Evolutionary conservation across 2,113 vertebrate genomes (phyloP), one percentile per base, ranked within the genome.

Genomic region (Apodemus speciosus): DNA sequence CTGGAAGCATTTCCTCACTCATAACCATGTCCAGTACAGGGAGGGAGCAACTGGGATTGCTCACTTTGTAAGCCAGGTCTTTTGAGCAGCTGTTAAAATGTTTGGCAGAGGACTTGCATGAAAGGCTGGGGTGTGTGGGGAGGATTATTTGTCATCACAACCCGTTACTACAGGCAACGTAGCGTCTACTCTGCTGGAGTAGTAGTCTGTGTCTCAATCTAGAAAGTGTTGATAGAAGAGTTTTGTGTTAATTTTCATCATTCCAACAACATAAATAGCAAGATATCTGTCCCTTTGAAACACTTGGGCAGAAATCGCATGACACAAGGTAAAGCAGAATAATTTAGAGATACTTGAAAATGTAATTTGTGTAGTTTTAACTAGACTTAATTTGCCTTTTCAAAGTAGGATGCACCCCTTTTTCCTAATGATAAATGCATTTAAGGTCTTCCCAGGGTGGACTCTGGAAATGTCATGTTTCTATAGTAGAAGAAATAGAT

Each of bases 251-350:
- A 85, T 10, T 6, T 91, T 46, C 35, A 94, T 88, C 69, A 92
- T 84, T 87, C 62, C 84, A 81, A 96, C 75, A 94, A 81, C 58
- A 81, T 60, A 89, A 93, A 56, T 88, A 81, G 72, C 23, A 75
- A 96, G 88, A 75, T 87, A 32, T 66, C 21, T 72, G 32, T 92
- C 75, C 13, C 81, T 94, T 95, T 92, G 66, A 93, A 94, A 92
- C 87, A 73, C 13, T 68, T 15, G 51, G 46, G 60, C 21, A 58
- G 46, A 68, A 81, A 85, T 92, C 92, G 18, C 43, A 35, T 93
- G 93, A 84, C 64, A 83, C 71, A 58, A 83, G 38, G 30, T 75
- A 94, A 84, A 94, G 64, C 20, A 46, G 43, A 93, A 49, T 91
- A 75, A 72, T 62, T 81, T 73, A n/a, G 8, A 95, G 46, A 89